Percentiles rank a stretch among this genome's conserved stretches.
Evolutionary conservation across 1,140 invertebrate genomes (phyloP).

Genomic region (Drosophila albomicans): DNA sequence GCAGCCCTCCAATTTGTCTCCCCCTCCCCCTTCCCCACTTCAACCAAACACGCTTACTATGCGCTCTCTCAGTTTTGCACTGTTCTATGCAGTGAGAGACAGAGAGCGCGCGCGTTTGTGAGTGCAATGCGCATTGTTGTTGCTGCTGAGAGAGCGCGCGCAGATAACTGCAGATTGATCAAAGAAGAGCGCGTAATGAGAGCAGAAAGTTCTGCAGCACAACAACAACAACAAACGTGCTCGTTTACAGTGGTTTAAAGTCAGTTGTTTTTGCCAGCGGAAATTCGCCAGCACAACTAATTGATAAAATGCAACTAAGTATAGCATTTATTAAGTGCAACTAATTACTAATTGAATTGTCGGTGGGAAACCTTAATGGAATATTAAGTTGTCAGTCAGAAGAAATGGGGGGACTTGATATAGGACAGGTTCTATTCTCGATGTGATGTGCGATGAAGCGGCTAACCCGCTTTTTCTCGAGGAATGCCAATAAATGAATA

Average conservation of each 20-base stretch:
- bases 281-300: background rate
- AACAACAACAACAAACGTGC: background rate
- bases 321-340: background rate
- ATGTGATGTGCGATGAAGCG: conserved; percentile 19
- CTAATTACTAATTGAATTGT: conserved; percentile 1
- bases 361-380: background rate
- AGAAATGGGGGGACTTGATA: conserved; percentile 8
- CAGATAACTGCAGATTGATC: conserved; percentile 17
- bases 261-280: background rate
- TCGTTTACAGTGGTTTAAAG: conserved; percentile 4
- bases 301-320: background rate
- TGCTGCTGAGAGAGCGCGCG: conserved; percentile 2
- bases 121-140: background rate
- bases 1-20: conserved; percentile 27
- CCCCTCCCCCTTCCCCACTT: background rate
- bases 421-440: conserved; percentile 19
- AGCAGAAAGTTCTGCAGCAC: conserved; percentile 6
- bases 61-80: background rate
- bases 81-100: background rate
- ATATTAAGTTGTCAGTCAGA: background rate
- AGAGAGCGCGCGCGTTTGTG: background rate
- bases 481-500: conserved; percentile 41
- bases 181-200: background rate
- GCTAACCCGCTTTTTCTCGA: conserved; percentile 29
- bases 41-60: too few species aligned